A percentile compares a stretch with the other conserved stretches of the same genome.
Conservation (phyloP, 1,140 invertebrate genomes). For the Drosophila santomea region DNA sequence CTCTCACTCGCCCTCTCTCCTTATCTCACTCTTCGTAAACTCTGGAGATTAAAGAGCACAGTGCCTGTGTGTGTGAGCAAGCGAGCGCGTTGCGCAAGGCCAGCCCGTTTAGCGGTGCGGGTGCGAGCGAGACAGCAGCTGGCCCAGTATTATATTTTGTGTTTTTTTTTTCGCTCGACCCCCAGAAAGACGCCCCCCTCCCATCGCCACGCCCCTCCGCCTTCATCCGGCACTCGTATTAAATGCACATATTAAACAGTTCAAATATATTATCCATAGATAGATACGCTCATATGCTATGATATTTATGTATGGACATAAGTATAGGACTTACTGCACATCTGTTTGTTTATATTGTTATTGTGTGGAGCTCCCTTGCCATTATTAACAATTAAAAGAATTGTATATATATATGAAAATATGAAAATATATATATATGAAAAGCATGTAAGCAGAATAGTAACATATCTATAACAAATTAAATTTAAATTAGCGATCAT, state of each 20-base stretch:
- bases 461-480: no score
- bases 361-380: no score
- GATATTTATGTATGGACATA: neutral
- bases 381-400: neutral
- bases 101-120: conserved; percentile 41
- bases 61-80: conserved; percentile 42
- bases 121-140: conserved; percentile 52
- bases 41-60: conserved; percentile 71
- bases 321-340: neutral
- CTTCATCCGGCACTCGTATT: conserved; percentile 11
- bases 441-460: neutral
- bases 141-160: conserved; percentile 52
- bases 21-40: conserved; percentile 40
- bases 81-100: conserved; percentile 79
- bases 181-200: conserved; percentile 15
- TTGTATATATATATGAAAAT: neutral
- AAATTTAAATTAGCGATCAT: neutral
- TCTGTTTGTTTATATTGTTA: neutral
- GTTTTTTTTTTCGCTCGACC: conserved; percentile 38
- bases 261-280: conserved; percentile 2
- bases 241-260: conserved; percentile 9
- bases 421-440: neutral
- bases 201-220: conserved; percentile 11
- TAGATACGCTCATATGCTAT: neutral
- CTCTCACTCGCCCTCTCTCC: conserved; percentile 28